These are phyloP conservation scores for Theropithecus gelada DNA, from an alignment of 2,113 vertebrate genomes.

Conservation along the genomic window DNA sequence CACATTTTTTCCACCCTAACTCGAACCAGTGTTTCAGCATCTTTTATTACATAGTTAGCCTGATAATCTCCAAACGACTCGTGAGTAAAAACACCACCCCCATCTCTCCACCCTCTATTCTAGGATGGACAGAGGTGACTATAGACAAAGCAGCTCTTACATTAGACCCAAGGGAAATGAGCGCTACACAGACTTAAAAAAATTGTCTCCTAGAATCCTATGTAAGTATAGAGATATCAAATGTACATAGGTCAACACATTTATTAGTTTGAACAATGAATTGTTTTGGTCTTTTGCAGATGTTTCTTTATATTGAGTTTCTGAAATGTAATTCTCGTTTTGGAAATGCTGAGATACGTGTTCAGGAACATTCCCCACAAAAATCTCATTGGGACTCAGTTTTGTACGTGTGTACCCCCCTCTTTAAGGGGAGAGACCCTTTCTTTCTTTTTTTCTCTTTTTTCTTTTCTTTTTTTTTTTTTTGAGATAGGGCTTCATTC, in stretches of 20 bases:
- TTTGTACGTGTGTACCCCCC: not conserved
- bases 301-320: not conserved
- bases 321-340: not conserved
- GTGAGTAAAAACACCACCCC: not conserved
- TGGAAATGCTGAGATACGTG: too few species aligned
- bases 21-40: too few species aligned
- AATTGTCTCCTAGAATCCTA: not conserved
- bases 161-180: not conserved
- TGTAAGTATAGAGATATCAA: not conserved
- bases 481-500: too few species aligned
- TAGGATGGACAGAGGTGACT: not conserved
- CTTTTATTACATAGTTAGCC: not conserved
- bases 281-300: not conserved
- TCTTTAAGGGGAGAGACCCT: not conserved
- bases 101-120: not conserved
- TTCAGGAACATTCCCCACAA: not conserved
- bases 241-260: not conserved
- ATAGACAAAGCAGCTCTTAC: not conserved
- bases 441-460: too few species aligned
- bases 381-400: not conserved
- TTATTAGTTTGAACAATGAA: not conserved
- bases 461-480: too few species aligned
- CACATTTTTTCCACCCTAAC: not conserved
- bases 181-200: fast-evolving
- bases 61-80: not conserved